phyloP scores from a whole-genome alignment of 2,797 vertebrate species.

The Malacoraja senta region DNA sequence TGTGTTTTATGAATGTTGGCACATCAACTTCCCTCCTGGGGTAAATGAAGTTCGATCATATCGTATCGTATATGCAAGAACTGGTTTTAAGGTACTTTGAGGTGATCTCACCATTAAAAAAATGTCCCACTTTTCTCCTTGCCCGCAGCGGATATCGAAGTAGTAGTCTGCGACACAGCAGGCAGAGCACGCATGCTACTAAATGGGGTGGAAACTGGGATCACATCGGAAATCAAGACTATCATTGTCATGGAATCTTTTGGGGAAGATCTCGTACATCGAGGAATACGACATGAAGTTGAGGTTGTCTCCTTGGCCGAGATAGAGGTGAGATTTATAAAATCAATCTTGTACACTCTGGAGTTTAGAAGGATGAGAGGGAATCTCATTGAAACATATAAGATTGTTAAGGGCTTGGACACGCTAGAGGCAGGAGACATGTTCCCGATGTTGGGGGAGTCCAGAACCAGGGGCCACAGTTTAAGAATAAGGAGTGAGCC shows the following conservation, averaged over 20 bases:
- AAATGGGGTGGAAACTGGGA: conserved; percentile 59
- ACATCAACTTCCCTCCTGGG: no score
- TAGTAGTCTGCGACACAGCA: conserved; percentile 80
- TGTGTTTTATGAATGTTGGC: no score
- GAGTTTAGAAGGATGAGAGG: no score
- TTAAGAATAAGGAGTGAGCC: no score
- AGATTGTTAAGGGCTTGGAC: no score
- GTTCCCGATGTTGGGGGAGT: no score
- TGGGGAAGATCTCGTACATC: conserved; percentile 65
- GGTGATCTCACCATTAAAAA: not conserved
- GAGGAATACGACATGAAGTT: conserved; percentile 67
- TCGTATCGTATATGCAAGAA: not conserved
- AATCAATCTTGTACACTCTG: no score
- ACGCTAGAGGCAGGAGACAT: no score
- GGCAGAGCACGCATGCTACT: conserved; percentile 77
- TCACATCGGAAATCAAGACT: conserved; percentile 61
- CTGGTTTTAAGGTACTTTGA: not conserved
- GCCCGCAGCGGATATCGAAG: conserved; percentile 66
- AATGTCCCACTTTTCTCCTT: not conserved
- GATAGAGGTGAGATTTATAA: conserved; percentile 66
- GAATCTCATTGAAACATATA: no score
- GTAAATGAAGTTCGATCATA: no score
- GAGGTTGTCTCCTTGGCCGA: conserved; percentile 73
- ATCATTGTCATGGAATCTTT: conserved; percentile 79
- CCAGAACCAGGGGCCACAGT: no score